These are phyloP conservation scores for Hydrochoerus hydrochaeris DNA, from an alignment of 2,113 vertebrate genomes.

Conservation along the genomic window DNA sequence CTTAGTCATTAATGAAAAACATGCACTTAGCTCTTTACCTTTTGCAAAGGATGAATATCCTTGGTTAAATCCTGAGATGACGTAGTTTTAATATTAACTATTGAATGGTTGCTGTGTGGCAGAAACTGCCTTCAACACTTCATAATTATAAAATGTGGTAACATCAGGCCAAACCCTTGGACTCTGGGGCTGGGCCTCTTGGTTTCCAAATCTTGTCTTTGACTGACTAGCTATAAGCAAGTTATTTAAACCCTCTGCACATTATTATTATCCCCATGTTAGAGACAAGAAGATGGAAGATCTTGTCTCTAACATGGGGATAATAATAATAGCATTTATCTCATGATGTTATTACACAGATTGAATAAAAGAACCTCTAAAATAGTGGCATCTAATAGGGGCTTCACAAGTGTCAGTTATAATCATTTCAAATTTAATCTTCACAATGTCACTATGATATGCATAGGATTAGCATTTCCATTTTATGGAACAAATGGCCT, in stretches of 20 bases:
- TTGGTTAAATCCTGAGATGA: neutral
- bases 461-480: neutral
- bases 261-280: too few relatives aligned
- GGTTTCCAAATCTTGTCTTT: neutral
- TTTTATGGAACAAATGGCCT: slow-evolving; percentile 14
- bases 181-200: neutral
- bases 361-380: neutral
- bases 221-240: neutral
- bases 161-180: neutral
- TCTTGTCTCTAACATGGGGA: neutral
- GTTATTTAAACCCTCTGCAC: neutral
- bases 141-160: neutral
- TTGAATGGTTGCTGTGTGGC: neutral
- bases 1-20: neutral
- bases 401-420: neutral
- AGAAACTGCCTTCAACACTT: neutral
- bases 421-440: neutral
- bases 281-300: too few relatives aligned
- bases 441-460: neutral
- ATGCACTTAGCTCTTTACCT: neutral
- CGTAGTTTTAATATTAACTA: neutral
- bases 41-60: neutral
- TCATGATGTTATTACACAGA: neutral
- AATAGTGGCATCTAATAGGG: neutral
- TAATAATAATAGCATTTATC: neutral